phyloP scores from a whole-genome alignment of 2,888 invertebrate species.

The Aquatica leii region DNA sequence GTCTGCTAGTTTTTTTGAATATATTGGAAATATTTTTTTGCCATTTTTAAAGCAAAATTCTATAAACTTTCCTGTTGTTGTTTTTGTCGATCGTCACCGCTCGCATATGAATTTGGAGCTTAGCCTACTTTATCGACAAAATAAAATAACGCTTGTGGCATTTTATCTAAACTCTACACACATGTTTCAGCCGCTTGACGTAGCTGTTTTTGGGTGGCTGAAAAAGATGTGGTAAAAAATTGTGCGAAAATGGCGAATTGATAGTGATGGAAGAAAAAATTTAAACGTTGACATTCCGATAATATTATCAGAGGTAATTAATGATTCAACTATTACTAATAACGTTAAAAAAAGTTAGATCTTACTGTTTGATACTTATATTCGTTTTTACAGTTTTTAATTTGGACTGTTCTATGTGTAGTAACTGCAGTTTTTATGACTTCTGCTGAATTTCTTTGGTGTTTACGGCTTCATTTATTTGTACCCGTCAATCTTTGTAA shows the following conservation, averaged over 20 bases:
- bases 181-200: not conserved
- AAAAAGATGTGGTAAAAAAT: not conserved
- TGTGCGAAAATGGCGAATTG: too few relatives aligned
- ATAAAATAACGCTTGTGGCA: constrained; percentile 35
- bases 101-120: constrained; percentile 42
- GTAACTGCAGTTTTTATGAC: too few relatives aligned
- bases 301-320: too few relatives aligned
- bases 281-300: too few relatives aligned
- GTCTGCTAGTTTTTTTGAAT: constrained; percentile 44
- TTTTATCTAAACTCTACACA: not conserved
- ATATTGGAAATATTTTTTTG: constrained; percentile 36
- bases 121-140: constrained; percentile 40
- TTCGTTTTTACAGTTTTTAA: too few relatives aligned
- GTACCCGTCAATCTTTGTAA: too few relatives aligned
- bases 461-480: too few relatives aligned
- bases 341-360: too few relatives aligned
- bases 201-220: not conserved
- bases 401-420: too few relatives aligned
- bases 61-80: constrained; percentile 41
- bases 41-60: constrained; percentile 35
- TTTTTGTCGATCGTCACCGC: constrained; percentile 46
- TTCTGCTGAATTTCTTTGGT: too few relatives aligned
- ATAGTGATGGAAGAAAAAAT: too few relatives aligned
- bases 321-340: not conserved
- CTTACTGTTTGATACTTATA: too few relatives aligned